Conservation (phyloP, 2,797 vertebrate species). For the Mormyrops boulengeri region DNA sequence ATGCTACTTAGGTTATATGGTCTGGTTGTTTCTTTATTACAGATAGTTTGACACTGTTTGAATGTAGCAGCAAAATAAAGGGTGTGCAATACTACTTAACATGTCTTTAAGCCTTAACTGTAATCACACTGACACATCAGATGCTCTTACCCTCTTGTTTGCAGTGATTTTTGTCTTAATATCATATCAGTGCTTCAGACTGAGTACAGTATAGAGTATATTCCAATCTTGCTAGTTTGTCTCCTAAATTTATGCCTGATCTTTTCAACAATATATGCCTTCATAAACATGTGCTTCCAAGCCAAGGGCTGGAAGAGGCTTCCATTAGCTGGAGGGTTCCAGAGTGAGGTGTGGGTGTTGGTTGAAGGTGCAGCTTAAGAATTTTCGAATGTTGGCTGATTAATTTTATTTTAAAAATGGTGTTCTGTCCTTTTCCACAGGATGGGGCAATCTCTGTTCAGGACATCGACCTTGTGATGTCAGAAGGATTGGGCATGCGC, state of each 20-base stretch:
- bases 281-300: background rate
- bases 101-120: background rate
- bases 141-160: background rate
- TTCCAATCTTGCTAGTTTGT: background rate
- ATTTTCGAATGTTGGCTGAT: background rate
- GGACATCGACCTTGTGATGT: conserved; percentile 94
- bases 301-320: background rate
- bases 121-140: background rate
- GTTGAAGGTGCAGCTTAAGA: background rate
- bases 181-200: background rate
- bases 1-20: background rate
- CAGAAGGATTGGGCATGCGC: conserved; percentile 90
- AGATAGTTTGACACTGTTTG: background rate
- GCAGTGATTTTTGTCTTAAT: background rate
- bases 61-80: background rate
- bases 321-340: background rate
- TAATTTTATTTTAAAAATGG: background rate
- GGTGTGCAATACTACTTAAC: background rate
- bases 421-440: conserved; percentile 50
- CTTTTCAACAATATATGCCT: background rate
- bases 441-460: conserved; percentile 81
- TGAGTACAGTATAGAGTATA: background rate
- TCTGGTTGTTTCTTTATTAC: background rate
- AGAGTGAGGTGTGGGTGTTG: background rate
- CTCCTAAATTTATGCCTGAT: background rate